Base-by-base conservation (phyloP, 2,888 invertebrate species). In the Drosophila hamatofila region DNA sequence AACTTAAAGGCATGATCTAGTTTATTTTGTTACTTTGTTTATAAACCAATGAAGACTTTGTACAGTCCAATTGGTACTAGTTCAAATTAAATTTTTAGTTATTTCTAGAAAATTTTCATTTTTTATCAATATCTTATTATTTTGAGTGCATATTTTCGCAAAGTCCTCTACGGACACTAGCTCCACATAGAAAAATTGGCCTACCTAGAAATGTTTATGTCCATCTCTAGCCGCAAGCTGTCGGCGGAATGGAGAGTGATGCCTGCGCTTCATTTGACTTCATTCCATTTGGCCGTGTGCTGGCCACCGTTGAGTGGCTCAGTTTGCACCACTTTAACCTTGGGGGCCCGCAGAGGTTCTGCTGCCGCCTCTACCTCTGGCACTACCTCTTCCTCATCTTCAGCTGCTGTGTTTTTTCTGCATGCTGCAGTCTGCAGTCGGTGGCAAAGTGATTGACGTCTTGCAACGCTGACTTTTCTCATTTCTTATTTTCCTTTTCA, bases 291-390 rank as follows among this genome's bases (percentile, higher is more conserved):
- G 86, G 81, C n/a, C 58, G 73, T 39, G 11, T 60, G 18, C n/a
- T 75, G 81, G 69, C 79, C 76, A 18, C 33, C 71, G 78, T 85
- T 84, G n/a, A n/a, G n/a, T 88, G 83, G 25, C 46, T 18, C 18
- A 18, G 48, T 71, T 80, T 88, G 78, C 63, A 72, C 80, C 74
- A 49, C 48, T 82, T 82, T 83, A 88, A 86, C 86, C 86, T 89
- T 86, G 86, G 84, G 86, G 86, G 86, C 82, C 46, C 23, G 64
- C 39, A 39, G 54, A 54, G 39, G 54, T 27, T 39, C 54, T 54
- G 25, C 54, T n/a, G n/a, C 25, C 16, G 6, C 37, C n/a, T n/a
- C 3, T 3, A 4, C 5, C 25, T 44, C 14, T 4, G 16, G 25
- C 23, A 23, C 25, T 39, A 1, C 12, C 12, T 54, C n/a, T 25